A percentile compares a stretch with the other conserved stretches of the same genome.
phyloP scores from a whole-genome alignment of 92 coral and sea anemone genomes.

The Pocillopora grandis region DNA sequence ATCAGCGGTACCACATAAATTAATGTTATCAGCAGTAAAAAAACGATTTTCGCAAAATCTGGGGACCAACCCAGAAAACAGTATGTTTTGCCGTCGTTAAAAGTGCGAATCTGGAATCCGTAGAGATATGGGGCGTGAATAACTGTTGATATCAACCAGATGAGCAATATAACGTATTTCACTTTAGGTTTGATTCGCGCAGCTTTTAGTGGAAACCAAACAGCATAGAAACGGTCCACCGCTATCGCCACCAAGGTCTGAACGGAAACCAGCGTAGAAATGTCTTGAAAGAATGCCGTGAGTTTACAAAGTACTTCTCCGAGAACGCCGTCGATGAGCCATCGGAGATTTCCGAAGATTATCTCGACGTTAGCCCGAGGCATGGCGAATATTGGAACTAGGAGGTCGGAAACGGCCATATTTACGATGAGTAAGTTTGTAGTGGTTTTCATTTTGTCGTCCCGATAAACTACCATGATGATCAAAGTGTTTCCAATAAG shows the following conservation, averaged over 20 bases:
- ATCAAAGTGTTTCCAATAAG: slow-evolving; percentile 43
- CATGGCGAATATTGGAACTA: slow-evolving; percentile 3
- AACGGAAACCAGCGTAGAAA: slow-evolving; percentile 35
- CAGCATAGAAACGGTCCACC: background rate
- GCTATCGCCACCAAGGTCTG: background rate
- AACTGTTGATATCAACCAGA: background rate
- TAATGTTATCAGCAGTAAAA: too few species aligned
- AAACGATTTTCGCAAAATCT: background rate
- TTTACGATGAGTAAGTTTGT: slow-evolving; percentile 46
- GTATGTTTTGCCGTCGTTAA: background rate
- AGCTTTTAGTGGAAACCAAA: background rate
- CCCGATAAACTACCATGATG: slow-evolving; percentile 26
- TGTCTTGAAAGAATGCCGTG: slow-evolving; percentile 16
- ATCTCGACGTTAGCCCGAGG: slow-evolving; percentile 26
- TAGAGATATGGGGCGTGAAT: background rate
- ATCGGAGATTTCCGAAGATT: slow-evolving; percentile 16
- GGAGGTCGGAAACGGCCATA: slow-evolving; percentile 44
- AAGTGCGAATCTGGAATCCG: background rate
- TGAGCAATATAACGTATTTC: background rate
- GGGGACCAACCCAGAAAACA: slow-evolving; percentile 6
- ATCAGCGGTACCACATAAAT: too few species aligned
- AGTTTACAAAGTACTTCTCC: slow-evolving; percentile 39
- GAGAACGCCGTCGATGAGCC: slow-evolving; percentile 32
- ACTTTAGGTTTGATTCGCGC: background rate
- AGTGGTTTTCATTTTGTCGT: slow-evolving; percentile 15